These are phyloP conservation scores for Danaus chrysippus DNA, from an alignment of 2,888 invertebrate species.

Conservation along the genomic window DNA sequence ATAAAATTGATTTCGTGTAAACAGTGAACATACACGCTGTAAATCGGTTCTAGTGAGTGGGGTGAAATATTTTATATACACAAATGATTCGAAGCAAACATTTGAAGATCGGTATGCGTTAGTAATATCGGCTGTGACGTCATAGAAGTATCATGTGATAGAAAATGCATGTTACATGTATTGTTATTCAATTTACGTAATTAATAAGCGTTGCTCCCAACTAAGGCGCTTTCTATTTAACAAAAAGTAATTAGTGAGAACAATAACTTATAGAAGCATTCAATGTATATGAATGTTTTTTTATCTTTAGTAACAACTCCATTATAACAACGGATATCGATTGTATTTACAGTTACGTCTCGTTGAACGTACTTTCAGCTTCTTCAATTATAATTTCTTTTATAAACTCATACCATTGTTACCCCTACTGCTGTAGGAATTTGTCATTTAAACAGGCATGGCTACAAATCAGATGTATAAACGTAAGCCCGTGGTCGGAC, in stretches of 20 bases:
- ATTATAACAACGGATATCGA: conserved; percentile 70
- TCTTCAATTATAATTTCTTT: neutral
- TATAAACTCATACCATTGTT: neutral
- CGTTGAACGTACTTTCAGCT: neutral
- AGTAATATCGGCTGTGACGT: conserved; percentile 3
- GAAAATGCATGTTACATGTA: neutral
- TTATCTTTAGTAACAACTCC: conserved; percentile 67
- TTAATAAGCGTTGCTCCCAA: conserved; percentile 22
- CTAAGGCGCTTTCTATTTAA: conserved; percentile 46
- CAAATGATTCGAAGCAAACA: neutral
- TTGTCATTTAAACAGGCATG: too few relatives aligned
- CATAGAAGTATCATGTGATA: neutral
- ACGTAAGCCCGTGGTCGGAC: too few relatives aligned
- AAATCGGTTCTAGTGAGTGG: too few relatives aligned
- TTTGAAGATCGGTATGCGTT: conserved; percentile 1
- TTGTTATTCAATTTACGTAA: conserved; percentile 9
- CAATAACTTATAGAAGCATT: conserved; percentile 50
- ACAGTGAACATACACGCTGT: too few relatives aligned
- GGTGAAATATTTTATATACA: neutral
- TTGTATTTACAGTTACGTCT: conserved; percentile 58
- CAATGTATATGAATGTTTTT: conserved; percentile 54
- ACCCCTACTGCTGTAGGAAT: neutral
- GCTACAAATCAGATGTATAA: neutral
- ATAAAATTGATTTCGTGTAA: too few relatives aligned
- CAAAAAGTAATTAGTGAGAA: conserved; percentile 59